Evolutionary conservation across 1,140 invertebrate species (phyloP), one percentile per base, ranked within the genome.

Genomic region (Leptestheria dahalacensis): DNA sequence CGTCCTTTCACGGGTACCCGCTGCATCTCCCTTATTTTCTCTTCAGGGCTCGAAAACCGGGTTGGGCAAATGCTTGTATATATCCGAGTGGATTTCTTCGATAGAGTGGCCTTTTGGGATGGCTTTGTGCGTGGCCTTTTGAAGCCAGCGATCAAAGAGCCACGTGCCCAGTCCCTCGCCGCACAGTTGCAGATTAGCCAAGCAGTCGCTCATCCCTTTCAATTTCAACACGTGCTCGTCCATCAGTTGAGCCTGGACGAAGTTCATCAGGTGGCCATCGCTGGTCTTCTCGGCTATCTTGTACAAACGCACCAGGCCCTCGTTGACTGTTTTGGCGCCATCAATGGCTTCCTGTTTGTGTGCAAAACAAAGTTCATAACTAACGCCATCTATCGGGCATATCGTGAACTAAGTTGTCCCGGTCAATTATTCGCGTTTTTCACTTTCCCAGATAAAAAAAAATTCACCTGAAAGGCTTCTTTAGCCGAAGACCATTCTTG

Each of bases 221-320:
- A 87, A 85, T 2, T 79, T 74, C 62, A 86, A 81, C 4, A 89
- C 84, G 73, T 88, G 85, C 66, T 87, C 83, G 64, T 81, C 77
- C 28, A 88, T 67, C 64, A 79, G 86, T 66, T 85, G 77, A 0
- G 74, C 75, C 69, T 87, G 84, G 57, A 88, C 68, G 64, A 84
- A 86, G 66, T 86, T 83, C 63, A 78, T 75, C 0, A 86, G 70
- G 70, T 86, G 82, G 3, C 79, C 75, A 71, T 91, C 87, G 58
- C 77, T 77, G 64, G 85, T 76, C 3, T 72, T 68, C 12, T 73
- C 72, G 6, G 83, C 85, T 50, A 84, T 57, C 3, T 72, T 70
- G 65, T 88, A 85, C 1, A 89, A 68, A 24, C 81, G 70, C 15
- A 89, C 65, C 10, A 91, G 70, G 63, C 76, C 76, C 77, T 85